Base-by-base conservation (phyloP, 1,140 invertebrate genomes). In the Drosophila persimilis region DNA sequence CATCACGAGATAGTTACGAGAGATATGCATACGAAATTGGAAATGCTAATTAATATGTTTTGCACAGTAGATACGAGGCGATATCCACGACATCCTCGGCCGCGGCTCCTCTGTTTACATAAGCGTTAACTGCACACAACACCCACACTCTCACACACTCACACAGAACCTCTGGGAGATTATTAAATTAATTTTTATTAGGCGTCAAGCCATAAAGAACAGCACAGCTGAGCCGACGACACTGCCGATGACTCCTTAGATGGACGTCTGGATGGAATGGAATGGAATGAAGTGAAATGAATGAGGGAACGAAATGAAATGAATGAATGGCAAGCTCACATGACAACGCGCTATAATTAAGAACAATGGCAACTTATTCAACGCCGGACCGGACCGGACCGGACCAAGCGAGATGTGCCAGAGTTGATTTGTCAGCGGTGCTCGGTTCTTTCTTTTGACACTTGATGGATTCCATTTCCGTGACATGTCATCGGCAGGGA, bases 41-140 rank as follows among this genome's bases (percentile, higher is more conserved):
- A 86, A 86, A 86, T 86, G 83, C 81, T 88, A 86, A 86, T 86
- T 88, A 86, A 88, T 88, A 86, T 88, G 83, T 86, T 86, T 86
- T 88, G 81, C 83, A 78, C 79, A 78, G 79, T 75, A 83, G 79
- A 81, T 81, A 84, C 70, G 64, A 62, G 9, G 70, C 63, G 80
- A 84, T 84, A 81, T 60, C 53, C 58, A 71, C 63, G 65, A 74
- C 74, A 80, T 66, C 69, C 62, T 64, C 73, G 83, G 61, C 58
- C 66, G 63, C 63, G 65, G 52, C 35, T 39, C 35, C 77, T 84
- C 70, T 83, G 79, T 78, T 84, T 79, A 83, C 80, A 84, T 83
- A 84, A 84, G 80, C 80, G 80, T 75, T 75, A 81, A 81, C 75
- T 74, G 57, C 79, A 65, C 79, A 39, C 35, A 62, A 47, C 47